phyloP scores from a whole-genome alignment of 2,797 vertebrate genomes.

The Mormyrops boulengeri region DNA sequence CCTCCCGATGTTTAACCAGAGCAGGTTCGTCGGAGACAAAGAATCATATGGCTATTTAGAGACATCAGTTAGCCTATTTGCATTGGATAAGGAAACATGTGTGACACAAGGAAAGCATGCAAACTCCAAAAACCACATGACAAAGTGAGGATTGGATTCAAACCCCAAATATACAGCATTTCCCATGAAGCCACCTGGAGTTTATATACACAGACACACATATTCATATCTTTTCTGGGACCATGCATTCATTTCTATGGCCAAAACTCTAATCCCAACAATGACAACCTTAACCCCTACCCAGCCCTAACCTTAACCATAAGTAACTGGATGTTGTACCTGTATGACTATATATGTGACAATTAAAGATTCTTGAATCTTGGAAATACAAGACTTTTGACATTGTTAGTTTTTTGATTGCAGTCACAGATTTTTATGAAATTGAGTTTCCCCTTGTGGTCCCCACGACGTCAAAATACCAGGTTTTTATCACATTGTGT shows the following conservation, averaged over 20 bases:
- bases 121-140: not conserved
- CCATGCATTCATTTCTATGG: not conserved
- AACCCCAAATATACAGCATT: not conserved
- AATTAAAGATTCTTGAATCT: too few relatives aligned
- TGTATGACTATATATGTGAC: too few relatives aligned
- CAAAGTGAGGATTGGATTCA: not conserved
- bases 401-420: not conserved
- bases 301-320: not conserved
- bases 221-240: not conserved
- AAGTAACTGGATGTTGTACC: not conserved
- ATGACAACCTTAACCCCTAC: not conserved
- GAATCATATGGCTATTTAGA: not conserved
- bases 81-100: not conserved
- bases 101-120: not conserved
- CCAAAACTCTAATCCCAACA: not conserved
- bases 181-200: not conserved
- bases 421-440: not conserved
- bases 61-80: not conserved
- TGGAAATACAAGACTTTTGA: not conserved
- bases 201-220: not conserved
- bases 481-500: not conserved
- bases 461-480: not conserved
- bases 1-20: not conserved
- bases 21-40: not conserved
- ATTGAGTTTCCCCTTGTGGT: not conserved